phyloP scores from a whole-genome alignment of 2,797 vertebrate species.

The Phylloscopus collybita region DNA sequence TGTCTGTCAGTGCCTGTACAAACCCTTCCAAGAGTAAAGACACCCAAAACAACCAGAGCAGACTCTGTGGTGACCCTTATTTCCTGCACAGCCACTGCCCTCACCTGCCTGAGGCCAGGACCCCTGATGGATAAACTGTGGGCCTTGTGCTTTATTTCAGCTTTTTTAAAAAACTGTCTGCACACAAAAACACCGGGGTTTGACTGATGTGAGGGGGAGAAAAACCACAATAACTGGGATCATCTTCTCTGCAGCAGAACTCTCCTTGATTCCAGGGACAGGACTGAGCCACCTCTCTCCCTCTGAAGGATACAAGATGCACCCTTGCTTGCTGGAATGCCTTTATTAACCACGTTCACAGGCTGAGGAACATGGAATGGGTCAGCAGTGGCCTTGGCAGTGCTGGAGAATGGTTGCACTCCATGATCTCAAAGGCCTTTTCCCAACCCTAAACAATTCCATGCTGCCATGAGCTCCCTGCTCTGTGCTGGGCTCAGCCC shows the following conservation, averaged over 20 bases:
- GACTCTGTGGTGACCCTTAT: not conserved
- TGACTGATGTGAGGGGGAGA: not conserved
- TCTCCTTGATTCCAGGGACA: not conserved
- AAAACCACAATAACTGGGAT: not conserved
- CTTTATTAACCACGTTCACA: not conserved
- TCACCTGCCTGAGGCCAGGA: not conserved
- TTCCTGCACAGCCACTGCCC: not conserved
- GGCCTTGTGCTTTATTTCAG: not conserved
- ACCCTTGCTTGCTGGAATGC: not conserved
- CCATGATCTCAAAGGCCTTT: not conserved
- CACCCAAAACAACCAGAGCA: not conserved
- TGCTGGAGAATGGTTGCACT: not conserved
- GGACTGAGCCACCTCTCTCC: not conserved
- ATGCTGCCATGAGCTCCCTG: not conserved
- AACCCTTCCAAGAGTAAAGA: not conserved
- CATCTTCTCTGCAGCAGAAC: not conserved
- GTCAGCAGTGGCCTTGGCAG: not conserved
- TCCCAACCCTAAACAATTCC: accelerated
- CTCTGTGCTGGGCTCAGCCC: not conserved
- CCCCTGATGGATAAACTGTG: not conserved
- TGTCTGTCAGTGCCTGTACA: not conserved
- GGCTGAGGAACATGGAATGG: not conserved
- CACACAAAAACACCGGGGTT: not conserved
- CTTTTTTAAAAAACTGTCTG: not conserved
- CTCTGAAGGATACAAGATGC: not conserved